phyloP scores from a whole-genome alignment of 2,113 vertebrate species.

The Orycteropus afer region DNA sequence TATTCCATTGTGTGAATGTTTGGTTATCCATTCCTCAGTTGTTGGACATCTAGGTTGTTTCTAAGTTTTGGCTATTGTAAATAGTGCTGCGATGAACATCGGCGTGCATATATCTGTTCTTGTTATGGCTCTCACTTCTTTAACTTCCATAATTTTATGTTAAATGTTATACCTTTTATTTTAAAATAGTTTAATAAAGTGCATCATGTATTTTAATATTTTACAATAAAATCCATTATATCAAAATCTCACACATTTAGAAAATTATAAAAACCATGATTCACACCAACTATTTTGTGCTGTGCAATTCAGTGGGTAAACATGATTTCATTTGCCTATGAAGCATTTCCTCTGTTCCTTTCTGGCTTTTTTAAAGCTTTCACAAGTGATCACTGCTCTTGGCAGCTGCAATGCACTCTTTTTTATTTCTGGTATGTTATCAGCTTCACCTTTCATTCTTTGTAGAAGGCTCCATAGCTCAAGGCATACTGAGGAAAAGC shows the following conservation, averaged over 20 bases:
- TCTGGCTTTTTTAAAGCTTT: slow-evolving; percentile 92
- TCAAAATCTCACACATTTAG: slow-evolving; percentile 29
- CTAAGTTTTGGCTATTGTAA: no score
- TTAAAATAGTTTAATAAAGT: slow-evolving; percentile 57
- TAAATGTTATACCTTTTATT: slow-evolving; percentile 54
- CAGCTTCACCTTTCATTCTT: slow-evolving; percentile 88
- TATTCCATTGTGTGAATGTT: no score
- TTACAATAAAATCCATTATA: slow-evolving; percentile 53
- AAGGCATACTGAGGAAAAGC: background rate
- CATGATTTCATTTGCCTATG: slow-evolving; percentile 85
- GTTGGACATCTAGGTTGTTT: no score
- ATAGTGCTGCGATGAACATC: no score
- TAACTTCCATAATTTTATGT: slow-evolving; percentile 46
- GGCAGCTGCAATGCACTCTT: slow-evolving; percentile 86
- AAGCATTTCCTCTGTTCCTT: slow-evolving; percentile 86
- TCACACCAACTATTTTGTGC: slow-evolving; percentile 47
- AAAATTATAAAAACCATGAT: slow-evolving; percentile 63
- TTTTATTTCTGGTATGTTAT: slow-evolving; percentile 88
- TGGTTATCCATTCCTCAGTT: no score
- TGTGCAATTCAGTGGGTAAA: slow-evolving; percentile 2
- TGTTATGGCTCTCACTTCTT: no score
- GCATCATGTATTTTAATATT: slow-evolving; percentile 62
- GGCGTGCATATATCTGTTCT: no score
- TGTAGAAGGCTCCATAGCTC: background rate
- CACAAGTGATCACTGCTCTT: slow-evolving; percentile 88